Percentiles rank a stretch among this genome's conserved stretches.
Evolutionary conservation across 2,113 vertebrate species (phyloP).

Genomic region (Dromas ardeola): DNA sequence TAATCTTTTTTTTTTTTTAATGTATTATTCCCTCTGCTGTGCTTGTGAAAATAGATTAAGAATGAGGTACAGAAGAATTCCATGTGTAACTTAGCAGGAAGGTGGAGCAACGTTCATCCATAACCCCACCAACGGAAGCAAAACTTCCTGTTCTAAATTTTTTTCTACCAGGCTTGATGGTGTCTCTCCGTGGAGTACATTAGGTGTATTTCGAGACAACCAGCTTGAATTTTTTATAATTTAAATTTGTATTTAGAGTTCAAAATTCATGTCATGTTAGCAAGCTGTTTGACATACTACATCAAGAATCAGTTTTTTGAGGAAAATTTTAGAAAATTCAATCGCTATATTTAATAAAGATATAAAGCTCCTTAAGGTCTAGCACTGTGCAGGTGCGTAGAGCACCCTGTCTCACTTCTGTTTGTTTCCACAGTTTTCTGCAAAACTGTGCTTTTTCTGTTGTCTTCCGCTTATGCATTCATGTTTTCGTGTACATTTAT

Average conservation of each 20-base stretch:
- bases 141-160: constrained; percentile 6
- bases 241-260: background rate
- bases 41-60: background rate
- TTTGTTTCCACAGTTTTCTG: background rate
- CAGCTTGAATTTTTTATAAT: constrained; percentile 41
- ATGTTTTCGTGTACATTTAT: background rate
- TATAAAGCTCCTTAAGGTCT: background rate
- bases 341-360: background rate
- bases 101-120: background rate
- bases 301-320: constrained; percentile 15
- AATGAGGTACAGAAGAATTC: background rate
- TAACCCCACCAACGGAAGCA: background rate
- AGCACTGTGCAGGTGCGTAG: background rate
- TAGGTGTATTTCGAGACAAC: constrained; percentile 4
- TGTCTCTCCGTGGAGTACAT: background rate
- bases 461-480: rapidly evolving
- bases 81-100: background rate
- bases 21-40: background rate
- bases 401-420: background rate
- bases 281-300: constrained; percentile 4
- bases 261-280: background rate
- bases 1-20: background rate
- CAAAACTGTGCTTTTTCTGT: background rate
- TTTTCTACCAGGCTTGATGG: background rate
- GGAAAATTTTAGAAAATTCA: background rate